Evolutionary conservation across 2,888 invertebrate species (phyloP).

Genomic region (Coelopa pilipes): DNA sequence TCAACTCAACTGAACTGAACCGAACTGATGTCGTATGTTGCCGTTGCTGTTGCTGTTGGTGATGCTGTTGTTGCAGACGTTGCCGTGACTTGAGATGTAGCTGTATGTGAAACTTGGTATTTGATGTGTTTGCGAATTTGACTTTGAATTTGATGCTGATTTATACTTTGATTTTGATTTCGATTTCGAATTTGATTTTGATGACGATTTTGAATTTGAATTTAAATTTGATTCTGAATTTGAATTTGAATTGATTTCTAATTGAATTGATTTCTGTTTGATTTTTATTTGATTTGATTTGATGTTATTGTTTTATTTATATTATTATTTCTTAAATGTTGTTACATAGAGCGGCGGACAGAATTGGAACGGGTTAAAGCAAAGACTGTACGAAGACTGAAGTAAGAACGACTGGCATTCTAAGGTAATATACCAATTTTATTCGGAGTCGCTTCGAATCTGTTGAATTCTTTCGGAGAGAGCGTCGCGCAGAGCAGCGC

Average conservation of each 20-base stretch:
- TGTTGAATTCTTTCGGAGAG: slow-evolving; percentile 44
- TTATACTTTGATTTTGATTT: slow-evolving; percentile 35
- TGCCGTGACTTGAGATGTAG: slow-evolving; percentile 21
- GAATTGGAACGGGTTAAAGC: slow-evolving; percentile 69
- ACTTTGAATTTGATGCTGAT: slow-evolving; percentile 10
- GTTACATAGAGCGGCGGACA: slow-evolving; percentile 66
- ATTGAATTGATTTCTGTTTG: slow-evolving; percentile 26
- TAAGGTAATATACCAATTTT: slow-evolving; percentile 68
- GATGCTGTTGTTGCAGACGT: slow-evolving; percentile 27
- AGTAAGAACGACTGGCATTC: slow-evolving; percentile 68
- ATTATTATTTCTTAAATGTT: slow-evolving; percentile 40
- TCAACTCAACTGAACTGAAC: slow-evolving; percentile 40
- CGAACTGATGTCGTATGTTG: slow-evolving; percentile 29
- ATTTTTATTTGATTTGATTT: slow-evolving; percentile 44
- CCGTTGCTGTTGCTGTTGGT: slow-evolving; percentile 38
- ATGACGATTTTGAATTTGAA: slow-evolving; percentile 18
- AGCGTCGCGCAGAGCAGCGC: slow-evolving; percentile 25
- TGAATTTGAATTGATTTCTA: slow-evolving; percentile 3
- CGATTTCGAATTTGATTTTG: slow-evolving; percentile 5
- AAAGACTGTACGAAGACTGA: slow-evolving; percentile 69
- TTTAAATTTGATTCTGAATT: slow-evolving; percentile 11
- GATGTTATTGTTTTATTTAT: slow-evolving; percentile 45
- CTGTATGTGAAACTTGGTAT: slow-evolving; percentile 10
- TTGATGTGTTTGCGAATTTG: slow-evolving; percentile 32
- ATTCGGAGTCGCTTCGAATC: slow-evolving; percentile 58